These are phyloP conservation scores for Poeciliopsis retropinna DNA, from an alignment of 2,113 vertebrate genomes.

Conservation along the genomic window DNA sequence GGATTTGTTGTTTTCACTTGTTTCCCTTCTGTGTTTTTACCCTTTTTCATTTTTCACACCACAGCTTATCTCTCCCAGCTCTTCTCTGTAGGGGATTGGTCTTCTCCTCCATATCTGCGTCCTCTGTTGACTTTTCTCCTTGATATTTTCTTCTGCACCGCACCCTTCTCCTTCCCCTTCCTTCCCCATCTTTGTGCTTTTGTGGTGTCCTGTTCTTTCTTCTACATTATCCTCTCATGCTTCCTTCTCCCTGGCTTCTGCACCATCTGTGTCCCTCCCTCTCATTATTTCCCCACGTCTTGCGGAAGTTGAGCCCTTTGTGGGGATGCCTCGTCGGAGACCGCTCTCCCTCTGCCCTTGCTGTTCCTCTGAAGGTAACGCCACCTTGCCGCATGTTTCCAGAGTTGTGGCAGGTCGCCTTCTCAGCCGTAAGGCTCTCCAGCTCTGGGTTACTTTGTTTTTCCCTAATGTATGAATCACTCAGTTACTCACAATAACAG, in stretches of 20 bases:
- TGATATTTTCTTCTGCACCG: constrained; percentile 57
- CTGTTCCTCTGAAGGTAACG: constrained; percentile 99
- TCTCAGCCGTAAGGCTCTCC: constrained; percentile 68
- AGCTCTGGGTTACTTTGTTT: constrained; percentile 35
- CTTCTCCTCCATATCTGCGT: constrained; percentile 64
- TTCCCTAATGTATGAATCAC: constrained; percentile 1
- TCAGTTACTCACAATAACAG: not conserved
- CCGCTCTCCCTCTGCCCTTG: constrained; percentile 99
- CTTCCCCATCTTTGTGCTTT: constrained; percentile 49
- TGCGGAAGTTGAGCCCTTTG: constrained; percentile 97
- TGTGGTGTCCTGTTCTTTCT: constrained; percentile 78
- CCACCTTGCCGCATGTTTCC: constrained; percentile 79
- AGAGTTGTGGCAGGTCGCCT: constrained; percentile 77
- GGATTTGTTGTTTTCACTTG: constrained; percentile 31
- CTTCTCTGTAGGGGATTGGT: constrained; percentile 65
- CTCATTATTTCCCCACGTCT: constrained; percentile 62
- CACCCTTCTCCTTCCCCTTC: constrained; percentile 19
- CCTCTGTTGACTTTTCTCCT: constrained; percentile 68
- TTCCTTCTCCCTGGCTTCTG: constrained; percentile 15
- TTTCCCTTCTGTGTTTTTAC: constrained; percentile 46
- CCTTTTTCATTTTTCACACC: constrained; percentile 46
- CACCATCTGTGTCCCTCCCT: constrained; percentile 72
- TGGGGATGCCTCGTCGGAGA: constrained; percentile 95
- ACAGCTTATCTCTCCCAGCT: constrained; percentile 58
- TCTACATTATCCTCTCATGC: constrained; percentile 73